These are phyloP conservation scores for Potamarius usumacintae DNA, from an alignment of 2,113 vertebrate species.

Conservation along the genomic window DNA sequence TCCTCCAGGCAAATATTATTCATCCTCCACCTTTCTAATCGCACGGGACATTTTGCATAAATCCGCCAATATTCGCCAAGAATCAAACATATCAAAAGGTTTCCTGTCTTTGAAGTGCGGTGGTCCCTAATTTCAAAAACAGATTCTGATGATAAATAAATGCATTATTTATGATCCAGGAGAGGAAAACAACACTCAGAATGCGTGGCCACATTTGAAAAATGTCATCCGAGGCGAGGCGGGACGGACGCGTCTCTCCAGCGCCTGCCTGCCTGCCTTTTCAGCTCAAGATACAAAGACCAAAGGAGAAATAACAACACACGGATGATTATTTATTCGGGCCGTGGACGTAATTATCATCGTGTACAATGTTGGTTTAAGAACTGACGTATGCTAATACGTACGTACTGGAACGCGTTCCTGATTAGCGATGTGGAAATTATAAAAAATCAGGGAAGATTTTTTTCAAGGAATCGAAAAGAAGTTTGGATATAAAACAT, in stretches of 20 bases:
- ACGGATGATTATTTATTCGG: slow-evolving; percentile 52
- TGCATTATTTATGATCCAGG: slow-evolving; percentile 79
- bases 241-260: slow-evolving; percentile 58
- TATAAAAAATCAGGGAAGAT: not conserved
- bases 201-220: slow-evolving; percentile 77
- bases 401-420: not conserved
- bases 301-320: slow-evolving; percentile 43
- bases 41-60: slow-evolving; percentile 79
- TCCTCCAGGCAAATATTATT: slow-evolving; percentile 78
- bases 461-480: not conserved
- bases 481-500: not conserved
- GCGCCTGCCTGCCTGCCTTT: slow-evolving; percentile 47
- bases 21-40: slow-evolving; percentile 80
- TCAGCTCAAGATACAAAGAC: slow-evolving; percentile 71
- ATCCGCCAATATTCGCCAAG: slow-evolving; percentile 71
- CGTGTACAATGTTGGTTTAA: slow-evolving; percentile 26
- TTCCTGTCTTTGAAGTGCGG: slow-evolving; percentile 80
- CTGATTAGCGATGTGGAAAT: not conserved
- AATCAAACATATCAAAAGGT: slow-evolving; percentile 82
- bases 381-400: slow-evolving; percentile 35
- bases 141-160: slow-evolving; percentile 83
- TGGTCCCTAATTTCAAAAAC: slow-evolving; percentile 79
- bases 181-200: slow-evolving; percentile 70
- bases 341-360: slow-evolving; percentile 37
- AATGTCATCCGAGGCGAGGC: slow-evolving; percentile 75